These are phyloP conservation scores for Labeo calbasu DNA, from an alignment of 2,797 vertebrate species.

Conservation along the genomic window DNA sequence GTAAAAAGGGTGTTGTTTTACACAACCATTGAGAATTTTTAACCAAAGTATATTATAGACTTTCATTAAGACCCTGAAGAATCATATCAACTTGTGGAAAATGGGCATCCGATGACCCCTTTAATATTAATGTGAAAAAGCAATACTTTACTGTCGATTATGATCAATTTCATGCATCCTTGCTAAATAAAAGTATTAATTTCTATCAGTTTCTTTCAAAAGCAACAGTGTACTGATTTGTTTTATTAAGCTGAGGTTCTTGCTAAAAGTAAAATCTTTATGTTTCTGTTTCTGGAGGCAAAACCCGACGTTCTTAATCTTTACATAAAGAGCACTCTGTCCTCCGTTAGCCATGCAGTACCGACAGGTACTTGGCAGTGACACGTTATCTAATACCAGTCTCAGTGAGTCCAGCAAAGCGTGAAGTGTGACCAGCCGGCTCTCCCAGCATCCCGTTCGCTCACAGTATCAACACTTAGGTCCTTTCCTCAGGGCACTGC, in stretches of 20 bases:
- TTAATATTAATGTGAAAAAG: neutral
- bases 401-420: constrained; percentile 70
- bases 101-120: too few relatives aligned
- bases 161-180: neutral
- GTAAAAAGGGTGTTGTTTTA: too few relatives aligned
- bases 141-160: neutral
- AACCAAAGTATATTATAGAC: too few relatives aligned
- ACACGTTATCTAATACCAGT: constrained; percentile 66
- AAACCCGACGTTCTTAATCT: constrained; percentile 32
- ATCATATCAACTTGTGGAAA: too few relatives aligned
- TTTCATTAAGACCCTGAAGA: too few relatives aligned
- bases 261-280: constrained; percentile 30
- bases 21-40: too few relatives aligned
- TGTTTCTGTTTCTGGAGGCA: constrained; percentile 37
- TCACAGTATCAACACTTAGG: constrained; percentile 73
- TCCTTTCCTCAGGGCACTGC: constrained; percentile 70
- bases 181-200: neutral
- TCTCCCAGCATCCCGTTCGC: constrained; percentile 71
- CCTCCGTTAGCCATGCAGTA: constrained; percentile 47
- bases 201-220: neutral
- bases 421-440: constrained; percentile 73
- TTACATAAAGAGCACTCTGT: constrained; percentile 52
- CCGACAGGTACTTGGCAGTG: constrained; percentile 65
- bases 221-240: neutral
- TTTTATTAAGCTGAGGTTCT: neutral